These are phyloP conservation scores for Pluvianellus socialis DNA, from an alignment of 2,113 vertebrate species.

Conservation along the genomic window DNA sequence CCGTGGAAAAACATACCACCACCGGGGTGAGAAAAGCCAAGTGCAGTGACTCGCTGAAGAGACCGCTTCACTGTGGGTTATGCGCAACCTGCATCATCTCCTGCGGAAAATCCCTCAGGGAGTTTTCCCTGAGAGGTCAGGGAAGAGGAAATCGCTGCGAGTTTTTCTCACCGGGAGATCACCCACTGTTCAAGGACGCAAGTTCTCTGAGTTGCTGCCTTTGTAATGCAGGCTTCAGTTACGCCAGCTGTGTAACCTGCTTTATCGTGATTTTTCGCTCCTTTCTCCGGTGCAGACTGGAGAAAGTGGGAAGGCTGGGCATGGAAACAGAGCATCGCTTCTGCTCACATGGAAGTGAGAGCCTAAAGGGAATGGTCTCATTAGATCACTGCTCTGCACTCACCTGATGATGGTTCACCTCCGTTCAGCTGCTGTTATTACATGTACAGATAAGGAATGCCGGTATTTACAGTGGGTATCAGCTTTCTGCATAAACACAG, in stretches of 20 bases:
- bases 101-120: background rate
- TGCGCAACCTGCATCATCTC: background rate
- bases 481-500: background rate
- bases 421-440: background rate
- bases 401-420: background rate
- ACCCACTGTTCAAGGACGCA: background rate
- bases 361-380: background rate
- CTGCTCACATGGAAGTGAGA: background rate
- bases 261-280: background rate
- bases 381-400: background rate
- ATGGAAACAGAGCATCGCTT: background rate
- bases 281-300: background rate
- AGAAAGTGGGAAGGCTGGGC: background rate
- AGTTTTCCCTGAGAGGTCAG: background rate
- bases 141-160: background rate
- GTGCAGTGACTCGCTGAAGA: background rate
- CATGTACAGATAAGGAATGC: background rate
- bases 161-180: background rate
- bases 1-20: conserved; percentile 21
- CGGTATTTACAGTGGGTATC: background rate
- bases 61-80: background rate
- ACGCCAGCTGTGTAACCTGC: background rate
- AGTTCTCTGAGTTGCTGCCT: background rate
- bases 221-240: background rate
- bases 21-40: conserved; percentile 47